A percentile compares a stretch with the other conserved stretches of the same genome.
These are phyloP conservation scores for Muscidifurax raptorellus DNA, from an alignment of 1,140 invertebrate genomes.

Conservation along the genomic window DNA sequence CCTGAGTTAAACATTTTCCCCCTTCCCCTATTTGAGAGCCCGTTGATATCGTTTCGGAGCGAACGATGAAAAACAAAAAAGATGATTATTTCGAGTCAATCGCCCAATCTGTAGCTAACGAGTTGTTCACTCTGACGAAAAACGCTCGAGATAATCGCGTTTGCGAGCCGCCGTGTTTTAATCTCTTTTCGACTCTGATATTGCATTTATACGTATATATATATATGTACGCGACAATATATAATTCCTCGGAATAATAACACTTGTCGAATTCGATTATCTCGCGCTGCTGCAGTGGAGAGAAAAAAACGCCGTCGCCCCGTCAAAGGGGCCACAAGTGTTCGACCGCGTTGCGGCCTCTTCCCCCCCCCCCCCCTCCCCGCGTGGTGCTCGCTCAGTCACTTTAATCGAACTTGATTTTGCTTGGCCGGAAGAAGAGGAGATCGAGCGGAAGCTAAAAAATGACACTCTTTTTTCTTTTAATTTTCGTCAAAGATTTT, in stretches of 20 bases:
- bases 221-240: too few relatives aligned
- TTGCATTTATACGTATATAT: too few relatives aligned
- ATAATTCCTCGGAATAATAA: neutral
- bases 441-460: neutral
- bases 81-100: neutral
- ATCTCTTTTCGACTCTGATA: neutral
- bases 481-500: neutral
- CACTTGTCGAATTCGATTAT: neutral
- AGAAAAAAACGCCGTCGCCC: neutral
- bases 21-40: too few relatives aligned
- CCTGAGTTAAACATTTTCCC: too few relatives aligned
- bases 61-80: neutral
- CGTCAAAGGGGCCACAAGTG: neutral
- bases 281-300: neutral
- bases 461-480: neutral
- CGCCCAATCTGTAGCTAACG: neutral
- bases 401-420: conserved; percentile 24
- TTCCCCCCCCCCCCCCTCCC: neutral
- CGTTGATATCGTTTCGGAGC: neutral
- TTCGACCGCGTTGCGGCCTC: neutral
- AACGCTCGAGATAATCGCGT: neutral
- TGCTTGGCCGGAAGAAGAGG: neutral
- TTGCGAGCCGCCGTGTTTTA: neutral
- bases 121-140: too few relatives aligned
- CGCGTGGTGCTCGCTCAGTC: neutral